Evolutionary conservation across 2,113 vertebrate species (phyloP).

Genomic region (Acanthisitta chloris): DNA sequence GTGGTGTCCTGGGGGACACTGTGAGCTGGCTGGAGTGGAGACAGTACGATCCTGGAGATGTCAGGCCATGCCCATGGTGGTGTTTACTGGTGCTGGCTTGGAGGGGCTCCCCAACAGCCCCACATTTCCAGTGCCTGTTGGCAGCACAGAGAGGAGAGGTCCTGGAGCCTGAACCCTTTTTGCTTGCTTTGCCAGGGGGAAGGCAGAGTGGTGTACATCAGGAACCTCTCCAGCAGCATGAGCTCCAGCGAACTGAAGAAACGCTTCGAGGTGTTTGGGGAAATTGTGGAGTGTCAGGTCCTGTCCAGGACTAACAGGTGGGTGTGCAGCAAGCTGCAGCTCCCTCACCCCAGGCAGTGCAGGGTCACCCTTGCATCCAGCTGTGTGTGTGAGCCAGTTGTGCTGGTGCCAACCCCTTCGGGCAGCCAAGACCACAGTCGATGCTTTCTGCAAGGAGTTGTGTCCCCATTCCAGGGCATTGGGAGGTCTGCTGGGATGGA

Average conservation of each 20-base stretch:
- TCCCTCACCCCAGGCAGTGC: not conserved
- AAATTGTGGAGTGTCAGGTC: slow-evolving; percentile 91
- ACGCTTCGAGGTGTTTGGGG: slow-evolving; percentile 92
- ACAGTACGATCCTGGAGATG: not conserved
- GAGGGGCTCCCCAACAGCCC: not conserved
- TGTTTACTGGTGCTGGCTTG: not conserved
- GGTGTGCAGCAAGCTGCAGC: not conserved
- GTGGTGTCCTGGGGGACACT: not conserved
- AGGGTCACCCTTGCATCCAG: not conserved
- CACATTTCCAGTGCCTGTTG: accelerated
- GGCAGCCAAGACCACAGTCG: accelerated
- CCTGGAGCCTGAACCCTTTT: not conserved
- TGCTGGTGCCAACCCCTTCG: too few species aligned
- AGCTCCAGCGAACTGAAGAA: slow-evolving; percentile 91
- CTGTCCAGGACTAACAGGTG: slow-evolving; percentile 86
- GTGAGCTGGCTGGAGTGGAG: not conserved
- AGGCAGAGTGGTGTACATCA: slow-evolving; percentile 92
- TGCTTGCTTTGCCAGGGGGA: slow-evolving; percentile 81
- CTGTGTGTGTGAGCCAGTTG: too few species aligned
- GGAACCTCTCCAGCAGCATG: slow-evolving; percentile 90
- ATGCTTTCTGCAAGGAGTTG: not conserved
- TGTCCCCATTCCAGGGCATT: not conserved
- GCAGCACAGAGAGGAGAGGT: not conserved
- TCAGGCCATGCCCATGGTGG: not conserved
- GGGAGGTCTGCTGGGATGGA: not conserved